Conservation (phyloP, 37 sponge, comb jelly and placozoan species). For the Diacarnus erythraeanus region DNA sequence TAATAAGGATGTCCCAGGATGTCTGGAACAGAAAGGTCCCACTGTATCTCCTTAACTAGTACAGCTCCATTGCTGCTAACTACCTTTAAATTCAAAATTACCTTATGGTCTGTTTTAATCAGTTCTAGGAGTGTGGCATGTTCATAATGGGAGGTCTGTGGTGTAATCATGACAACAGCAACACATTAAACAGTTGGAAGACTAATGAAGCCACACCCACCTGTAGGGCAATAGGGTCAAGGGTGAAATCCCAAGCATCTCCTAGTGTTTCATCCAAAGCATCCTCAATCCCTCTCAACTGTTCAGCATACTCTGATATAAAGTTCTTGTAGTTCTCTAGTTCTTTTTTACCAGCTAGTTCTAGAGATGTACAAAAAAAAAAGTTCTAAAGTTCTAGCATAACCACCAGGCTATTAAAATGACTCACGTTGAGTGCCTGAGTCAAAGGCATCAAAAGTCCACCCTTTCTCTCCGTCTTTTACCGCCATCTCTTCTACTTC, state of each 20-base stretch:
- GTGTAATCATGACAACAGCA: background rate
- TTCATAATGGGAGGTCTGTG: slow-evolving; percentile 76
- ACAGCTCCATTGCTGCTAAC: too few relatives aligned
- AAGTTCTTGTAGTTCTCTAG: slow-evolving; percentile 63
- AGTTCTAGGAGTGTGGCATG: slow-evolving; percentile 80
- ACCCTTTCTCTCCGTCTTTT: slow-evolving; percentile 38
- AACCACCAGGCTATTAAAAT: too few relatives aligned
- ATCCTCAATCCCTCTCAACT: slow-evolving; percentile 75
- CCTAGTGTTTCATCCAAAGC: slow-evolving; percentile 77
- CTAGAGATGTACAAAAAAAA: slow-evolving; percentile 15
- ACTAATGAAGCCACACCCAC: slow-evolving; percentile 23
- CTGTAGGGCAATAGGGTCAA: slow-evolving; percentile 82
- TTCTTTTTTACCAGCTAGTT: slow-evolving; percentile 76
- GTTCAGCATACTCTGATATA: slow-evolving; percentile 67
- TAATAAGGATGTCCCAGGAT: background rate
- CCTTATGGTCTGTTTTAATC: slow-evolving; percentile 89
- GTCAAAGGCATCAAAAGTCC: slow-evolving; percentile 82
- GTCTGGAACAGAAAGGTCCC: too few relatives aligned
- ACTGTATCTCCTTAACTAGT: too few relatives aligned
- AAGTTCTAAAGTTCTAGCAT: too few relatives aligned
- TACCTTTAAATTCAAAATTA: slow-evolving; percentile 2
- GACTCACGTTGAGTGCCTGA: slow-evolving; percentile 71
- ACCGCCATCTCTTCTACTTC: slow-evolving; percentile 40
- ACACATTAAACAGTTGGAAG: background rate
- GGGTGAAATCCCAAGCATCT: slow-evolving; percentile 88